Evolutionary conservation across 2,113 vertebrate genomes (phyloP), one percentile per base, ranked within the genome.

Genomic region (Tauraco erythrolophus): DNA sequence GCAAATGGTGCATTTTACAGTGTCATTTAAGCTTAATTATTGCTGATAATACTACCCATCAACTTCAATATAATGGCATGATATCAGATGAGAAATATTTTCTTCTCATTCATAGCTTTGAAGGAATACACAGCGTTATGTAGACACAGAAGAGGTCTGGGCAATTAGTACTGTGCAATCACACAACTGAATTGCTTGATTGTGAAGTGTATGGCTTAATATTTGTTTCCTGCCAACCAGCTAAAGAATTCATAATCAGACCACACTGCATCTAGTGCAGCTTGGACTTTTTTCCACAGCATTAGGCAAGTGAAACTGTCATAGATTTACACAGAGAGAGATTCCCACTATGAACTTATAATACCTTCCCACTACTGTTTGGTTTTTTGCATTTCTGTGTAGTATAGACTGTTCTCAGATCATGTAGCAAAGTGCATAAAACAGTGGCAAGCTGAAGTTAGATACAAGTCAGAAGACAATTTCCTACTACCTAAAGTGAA

Each of bases 351-450:
- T 21, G 30, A 83, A 58, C 19, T 37, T 66, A 10, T 3, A 33
- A 19, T 16, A 22, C 4, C 25, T 83, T 75, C 46, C 79, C 41
- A 17, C 9, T 82, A 3, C 15, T 19, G 4, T 48, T 66, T 76
- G 17, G 54, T 23, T 33, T 33, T 28, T 41, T 56, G 50, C 3
- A 41, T 46, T 69, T 69, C 3, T 23, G 12, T 24, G 22, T 23
- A 21, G 22, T 21, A 25, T 37, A 61, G 33, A 19, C 19, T 61
- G 9, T 46, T 88, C 41, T 65, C 22, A 27, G 25, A n/a, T 68
- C 35, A 25, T 12, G 1, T n/a, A 37, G 19, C 45, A 79, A 65
- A 79, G 17, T 25, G 14, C 1, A 0, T 23, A 37, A 39, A 15
- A 56, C 18, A 27, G 31, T 22, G 35, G 25, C 45, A 65, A 78